Evolutionary conservation across 2,888 invertebrate genomes (phyloP).

Genomic region (Coronaproctus castanopsis): DNA sequence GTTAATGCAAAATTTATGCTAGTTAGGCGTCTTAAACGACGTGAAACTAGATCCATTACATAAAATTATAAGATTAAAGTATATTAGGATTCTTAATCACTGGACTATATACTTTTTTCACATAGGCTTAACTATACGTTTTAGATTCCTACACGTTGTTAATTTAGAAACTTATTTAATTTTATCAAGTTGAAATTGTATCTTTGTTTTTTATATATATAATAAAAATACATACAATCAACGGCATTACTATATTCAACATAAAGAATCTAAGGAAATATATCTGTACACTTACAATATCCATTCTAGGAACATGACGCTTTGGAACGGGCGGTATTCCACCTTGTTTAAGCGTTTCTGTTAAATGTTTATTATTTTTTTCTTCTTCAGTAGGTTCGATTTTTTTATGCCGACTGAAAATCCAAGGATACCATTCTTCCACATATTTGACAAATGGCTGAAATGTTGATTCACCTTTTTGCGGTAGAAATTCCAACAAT

Average conservation of each 20-base stretch:
- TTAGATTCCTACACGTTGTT: too few species aligned
- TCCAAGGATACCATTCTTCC: conserved; percentile 16
- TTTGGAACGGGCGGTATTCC: conserved; percentile 37
- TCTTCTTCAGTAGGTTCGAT: background rate
- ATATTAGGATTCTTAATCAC: too few species aligned
- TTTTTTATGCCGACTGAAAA: conserved; percentile 9
- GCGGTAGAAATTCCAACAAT: conserved; percentile 15
- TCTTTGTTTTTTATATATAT: too few species aligned
- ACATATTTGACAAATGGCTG: conserved; percentile 13
- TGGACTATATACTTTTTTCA: too few species aligned
- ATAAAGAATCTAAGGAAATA: conserved; percentile 2
- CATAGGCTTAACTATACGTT: too few species aligned
- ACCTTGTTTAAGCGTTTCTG: conserved; percentile 28
- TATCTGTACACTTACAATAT: conserved; percentile 28
- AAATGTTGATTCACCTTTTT: conserved; percentile 9
- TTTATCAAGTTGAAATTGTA: too few species aligned
- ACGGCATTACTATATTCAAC: background rate
- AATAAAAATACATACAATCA: too few species aligned
- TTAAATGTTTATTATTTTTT: background rate
- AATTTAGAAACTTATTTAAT: too few species aligned
- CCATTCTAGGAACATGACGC: conserved; percentile 32
- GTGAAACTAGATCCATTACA: too few species aligned
- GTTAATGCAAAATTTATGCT: too few species aligned
- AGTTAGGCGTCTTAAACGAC: too few species aligned
- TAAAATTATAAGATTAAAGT: too few species aligned